Base-by-base conservation (phyloP, 2,797 vertebrate species). In the Acipenser transmontanus region DNA sequence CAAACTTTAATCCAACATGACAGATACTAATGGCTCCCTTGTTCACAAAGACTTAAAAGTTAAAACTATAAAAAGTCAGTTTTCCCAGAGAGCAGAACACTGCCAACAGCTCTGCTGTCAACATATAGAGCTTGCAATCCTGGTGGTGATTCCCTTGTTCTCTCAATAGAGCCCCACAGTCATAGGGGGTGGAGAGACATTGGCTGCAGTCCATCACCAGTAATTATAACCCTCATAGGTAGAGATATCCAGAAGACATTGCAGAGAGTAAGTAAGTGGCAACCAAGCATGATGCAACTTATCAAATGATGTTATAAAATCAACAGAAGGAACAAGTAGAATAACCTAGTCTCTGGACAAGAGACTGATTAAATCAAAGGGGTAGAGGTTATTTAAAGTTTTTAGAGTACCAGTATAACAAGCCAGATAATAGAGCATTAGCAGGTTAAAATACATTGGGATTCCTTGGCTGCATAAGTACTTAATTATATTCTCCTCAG, bases 31-130 rank as follows among this genome's bases (percentile, higher is more conserved):
- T 54, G 52, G n/a, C 8, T 9, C 9, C n/a, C 52, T 54, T 8
- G 52, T 54, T 54, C n/a, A n/a, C 52, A n/a, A n/a, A n/a, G 52
- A 54, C 52, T 54, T 54, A 54, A 54, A 54, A 54, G 52, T 54
- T 54, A 54, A 54, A 54, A 54, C 52, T 54, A 3, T n/a, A 54
- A 54, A 8, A 54, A 9, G 52, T 54, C n/a, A n/a, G 12, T n/a
- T 54, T 54, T 54, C n/a, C 52, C 52, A 54, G 52, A 54, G 9
- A 54, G n/a, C 52, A 9, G 52, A 54, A 54, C 52, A 54, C n/a
- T 54, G n/a, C 52, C n/a, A 54, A 54, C 8, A 54, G 34, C 34
- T 34, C 3, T 34, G 34, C 34, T 34, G 34, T 34, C 34, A 34
- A 34, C 34, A 34, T 34, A 34, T 34, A 34, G 34, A 34, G 34